Evolutionary conservation across 2,888 invertebrate species (phyloP), one percentile per base, ranked within the genome.

Genomic region (Nesidiocoris tenuis): DNA sequence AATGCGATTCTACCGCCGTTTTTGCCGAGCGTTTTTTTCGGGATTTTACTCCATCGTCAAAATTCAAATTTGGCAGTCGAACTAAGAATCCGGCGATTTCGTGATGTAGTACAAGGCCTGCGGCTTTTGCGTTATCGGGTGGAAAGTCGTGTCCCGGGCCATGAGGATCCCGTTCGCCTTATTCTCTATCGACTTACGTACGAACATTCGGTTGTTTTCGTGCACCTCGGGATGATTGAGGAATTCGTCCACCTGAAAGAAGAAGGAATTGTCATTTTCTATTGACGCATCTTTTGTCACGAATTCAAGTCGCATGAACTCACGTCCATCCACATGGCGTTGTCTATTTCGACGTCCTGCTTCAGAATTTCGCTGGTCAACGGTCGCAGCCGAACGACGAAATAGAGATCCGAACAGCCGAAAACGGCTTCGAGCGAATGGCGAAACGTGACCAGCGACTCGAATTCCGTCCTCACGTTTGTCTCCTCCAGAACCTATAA

Each of bases 351-450:
- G 76, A 88, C 85, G 5, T 90, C 87, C 80, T 92, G 92, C 82
- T 89, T 90, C 23, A 82, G 85, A 57, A 95, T 90, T 1, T 87
- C 86, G 1, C 84, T 83, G 18, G 88, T 87, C 0, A 85, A 82
- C 3, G 86, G 84, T 81, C 85, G 88, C 72, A 96, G 85, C 78
- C 88, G 87, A 2, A 93, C 89, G 1, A 96, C 88, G 74, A 92
- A 86, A 84, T 96, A 96, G 75, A 96, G 88, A 83, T 96, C 96
- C 0, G 95, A 94, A 83, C 94, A 94, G 0, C 87, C 90, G 83
- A 92, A 95, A 82, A 88, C 88, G 74, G 89, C 89, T 39, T 87
- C 85, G 82, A 94, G 94, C 19, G 89, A 87, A 82, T 96, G 96
- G 78, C 95, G 87, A 65, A 95, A 86, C 63, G 90, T 88, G 0